Base-by-base conservation (phyloP, 1,140 invertebrate genomes). In the Cardiocondyla obscurior region DNA sequence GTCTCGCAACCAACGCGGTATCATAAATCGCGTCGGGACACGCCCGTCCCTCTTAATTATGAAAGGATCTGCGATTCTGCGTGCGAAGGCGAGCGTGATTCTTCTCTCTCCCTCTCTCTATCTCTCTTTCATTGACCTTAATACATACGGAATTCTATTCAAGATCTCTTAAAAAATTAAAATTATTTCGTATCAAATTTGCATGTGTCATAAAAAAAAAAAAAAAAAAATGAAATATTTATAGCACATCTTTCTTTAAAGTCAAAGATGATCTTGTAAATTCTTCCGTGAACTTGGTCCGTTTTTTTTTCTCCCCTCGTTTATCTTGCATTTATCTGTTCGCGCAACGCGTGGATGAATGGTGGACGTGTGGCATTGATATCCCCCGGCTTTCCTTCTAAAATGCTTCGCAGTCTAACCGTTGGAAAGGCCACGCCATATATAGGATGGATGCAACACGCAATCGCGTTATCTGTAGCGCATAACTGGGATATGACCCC, bases 401-500 rank as follows among this genome's bases (percentile, higher is more conserved):
- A 76, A 62, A 60, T 4, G 25, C 28, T 83, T 58, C 51, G 12
- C 77, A 44, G 46, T 25, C 25, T 36, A 36, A 65, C 10, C 46
- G 36, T 57, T 67, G 22, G 53, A 83, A 60, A 83, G 67, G 36
- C 16, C 57, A 19, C 44, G 10, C 55, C 19, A 12, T 53, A 53
- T 81, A 73, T 72, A 55, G 57, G 57, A 60, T 58, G 25, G 39
- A 85, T 36, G 81, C 10, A 65, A 65, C 58, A 72, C 84, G 76
- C 69, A 81, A 82, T 76, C 55, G 53, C 53, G 51, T 72, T 55
- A 82, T 86, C 70, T 44, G 53, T 36, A 67, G 51, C 62, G 57
- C 28, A 65, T 65, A 81, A 83, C 39, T 70, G 49, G 74, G 64
- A 69, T 83, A 60, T 51, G 76, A 33, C 53, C 82, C 30, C 44